Conservation (phyloP, 53 echinoderm and acorn worm species). For the Zoroaster sp. region DNA sequence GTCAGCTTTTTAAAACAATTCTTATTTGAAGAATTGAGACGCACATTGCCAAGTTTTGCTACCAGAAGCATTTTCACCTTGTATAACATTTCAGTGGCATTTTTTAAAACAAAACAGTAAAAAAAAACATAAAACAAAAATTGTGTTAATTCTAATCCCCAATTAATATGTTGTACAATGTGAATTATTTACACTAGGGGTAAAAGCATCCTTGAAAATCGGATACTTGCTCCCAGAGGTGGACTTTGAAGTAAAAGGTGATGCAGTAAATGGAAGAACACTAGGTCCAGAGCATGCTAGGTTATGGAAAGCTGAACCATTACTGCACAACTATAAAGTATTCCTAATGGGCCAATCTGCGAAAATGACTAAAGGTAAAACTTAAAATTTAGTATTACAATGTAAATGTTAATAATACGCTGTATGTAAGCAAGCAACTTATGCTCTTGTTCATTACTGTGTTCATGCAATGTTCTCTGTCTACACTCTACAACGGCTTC, state of each 20-base stretch:
- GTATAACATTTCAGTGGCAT: not conserved
- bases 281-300: not conserved
- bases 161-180: not conserved
- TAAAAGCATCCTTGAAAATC: not conserved
- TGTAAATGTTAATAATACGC: not conserved
- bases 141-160: not conserved
- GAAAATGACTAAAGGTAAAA: not conserved
- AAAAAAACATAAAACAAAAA: too few species aligned
- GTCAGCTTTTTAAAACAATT: not conserved
- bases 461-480: too few species aligned
- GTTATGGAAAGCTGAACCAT: not conserved
- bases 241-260: slow-evolving; percentile 3
- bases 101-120: not conserved
- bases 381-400: not conserved
- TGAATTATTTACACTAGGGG: not conserved
- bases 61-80: not conserved
- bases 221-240: not conserved
- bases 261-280: not conserved
- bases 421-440: too few species aligned
- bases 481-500: too few species aligned
- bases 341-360: not conserved
- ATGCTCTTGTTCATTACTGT: too few species aligned
- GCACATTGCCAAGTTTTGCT: not conserved
- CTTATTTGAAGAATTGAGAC: not conserved
- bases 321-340: not conserved